Evolutionary conservation across 64 coral and sea anemone species (phyloP).

Genomic region (Montipora capricornis): DNA sequence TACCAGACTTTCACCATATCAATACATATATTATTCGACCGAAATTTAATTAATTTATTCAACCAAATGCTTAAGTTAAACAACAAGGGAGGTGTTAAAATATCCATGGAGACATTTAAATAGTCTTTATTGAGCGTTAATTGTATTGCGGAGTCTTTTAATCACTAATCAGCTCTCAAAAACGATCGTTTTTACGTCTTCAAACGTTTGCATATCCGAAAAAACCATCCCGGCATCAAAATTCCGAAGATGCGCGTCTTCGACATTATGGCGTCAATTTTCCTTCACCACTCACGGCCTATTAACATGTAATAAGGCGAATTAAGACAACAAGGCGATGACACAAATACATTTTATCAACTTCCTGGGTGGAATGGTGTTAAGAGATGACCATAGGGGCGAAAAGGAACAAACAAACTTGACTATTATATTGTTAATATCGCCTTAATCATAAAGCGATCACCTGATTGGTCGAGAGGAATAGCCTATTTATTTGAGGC

Average conservation of each 20-base stretch:
- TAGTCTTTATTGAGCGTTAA: slow-evolving; percentile 88
- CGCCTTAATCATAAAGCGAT: slow-evolving; percentile 72
- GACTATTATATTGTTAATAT: slow-evolving; percentile 93
- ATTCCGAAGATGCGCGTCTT: slow-evolving; percentile 21
- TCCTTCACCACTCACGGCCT: slow-evolving; percentile 29
- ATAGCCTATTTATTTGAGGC: slow-evolving; percentile 91
- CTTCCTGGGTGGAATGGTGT: slow-evolving; percentile 69
- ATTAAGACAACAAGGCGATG: slow-evolving; percentile 61
- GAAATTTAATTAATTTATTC: slow-evolving; percentile 88
- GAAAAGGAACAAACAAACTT: slow-evolving; percentile 83
- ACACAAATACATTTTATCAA: slow-evolving; percentile 67
- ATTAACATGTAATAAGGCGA: slow-evolving; percentile 53
- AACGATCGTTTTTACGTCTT: slow-evolving; percentile 41
- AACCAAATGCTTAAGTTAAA: slow-evolving; percentile 75
- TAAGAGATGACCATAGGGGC: slow-evolving; percentile 58
- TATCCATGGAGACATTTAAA: slow-evolving; percentile 87
- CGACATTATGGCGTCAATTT: slow-evolving; percentile 35
- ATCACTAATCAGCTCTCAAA: slow-evolving; percentile 73
- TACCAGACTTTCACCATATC: slow-evolving; percentile 26
- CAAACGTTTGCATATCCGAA: background rate
- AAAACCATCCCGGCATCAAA: background rate
- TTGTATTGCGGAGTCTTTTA: slow-evolving; percentile 89
- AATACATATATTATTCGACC: slow-evolving; percentile 52
- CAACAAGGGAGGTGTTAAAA: slow-evolving; percentile 67
- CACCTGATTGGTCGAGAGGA: slow-evolving; percentile 79